Conservation (phyloP, 2,797 vertebrate species). For the Eulemur rubriventer region DNA sequence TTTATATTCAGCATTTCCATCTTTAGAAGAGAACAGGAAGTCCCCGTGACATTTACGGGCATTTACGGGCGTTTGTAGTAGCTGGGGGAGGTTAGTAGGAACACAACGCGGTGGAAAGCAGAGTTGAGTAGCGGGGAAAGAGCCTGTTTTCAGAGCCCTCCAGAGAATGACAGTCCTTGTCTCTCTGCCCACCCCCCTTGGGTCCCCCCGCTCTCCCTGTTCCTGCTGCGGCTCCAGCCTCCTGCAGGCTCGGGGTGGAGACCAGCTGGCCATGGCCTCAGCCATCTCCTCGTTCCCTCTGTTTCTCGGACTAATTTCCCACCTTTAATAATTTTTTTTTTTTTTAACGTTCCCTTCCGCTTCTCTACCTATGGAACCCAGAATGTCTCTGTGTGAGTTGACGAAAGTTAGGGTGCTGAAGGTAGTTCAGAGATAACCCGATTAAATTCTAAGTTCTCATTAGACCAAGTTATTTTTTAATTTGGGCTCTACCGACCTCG, state of each 20-base stretch:
- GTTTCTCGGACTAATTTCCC: neutral
- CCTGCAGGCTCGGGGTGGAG: too few species aligned
- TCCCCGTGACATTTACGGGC: slow-evolving; percentile 17
- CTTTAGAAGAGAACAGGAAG: slow-evolving; percentile 46
- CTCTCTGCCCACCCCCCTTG: neutral
- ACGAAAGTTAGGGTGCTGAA: neutral
- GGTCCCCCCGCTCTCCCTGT: too few species aligned
- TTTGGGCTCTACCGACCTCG: neutral
- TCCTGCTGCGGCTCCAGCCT: neutral
- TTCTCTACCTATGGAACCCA: neutral
- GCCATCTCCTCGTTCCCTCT: neutral
- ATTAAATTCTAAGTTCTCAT: neutral
- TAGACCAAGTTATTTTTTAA: neutral
- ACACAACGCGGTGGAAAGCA: neutral
- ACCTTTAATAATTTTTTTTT: neutral
- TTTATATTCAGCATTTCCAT: slow-evolving; percentile 35
- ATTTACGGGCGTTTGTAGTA: neutral
- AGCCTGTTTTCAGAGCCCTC: neutral
- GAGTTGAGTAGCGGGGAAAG: neutral
- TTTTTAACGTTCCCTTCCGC: neutral
- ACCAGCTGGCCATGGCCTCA: neutral
- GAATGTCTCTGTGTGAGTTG: neutral
- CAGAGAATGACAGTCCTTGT: accelerated
- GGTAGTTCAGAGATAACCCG: neutral
- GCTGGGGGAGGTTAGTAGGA: neutral